Percentiles rank a stretch among this genome's conserved stretches.
Conservation (phyloP, 1,140 invertebrate genomes). For the Lordiphosa clarofinis region DNA sequence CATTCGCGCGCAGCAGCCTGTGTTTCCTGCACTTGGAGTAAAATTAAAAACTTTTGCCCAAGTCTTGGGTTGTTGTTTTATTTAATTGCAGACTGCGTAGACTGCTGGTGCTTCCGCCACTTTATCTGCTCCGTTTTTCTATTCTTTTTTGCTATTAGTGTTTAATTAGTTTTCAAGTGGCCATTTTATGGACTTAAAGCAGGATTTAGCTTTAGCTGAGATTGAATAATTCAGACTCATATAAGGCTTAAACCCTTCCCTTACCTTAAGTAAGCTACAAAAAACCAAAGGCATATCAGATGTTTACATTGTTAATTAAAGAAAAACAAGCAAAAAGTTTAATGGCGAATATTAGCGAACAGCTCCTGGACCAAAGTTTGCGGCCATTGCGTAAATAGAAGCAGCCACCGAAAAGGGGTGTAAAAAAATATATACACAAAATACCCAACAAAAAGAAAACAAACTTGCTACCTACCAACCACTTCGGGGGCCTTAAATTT, state of each 20-base stretch:
- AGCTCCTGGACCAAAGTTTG: conserved; percentile 40
- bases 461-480: conserved; percentile 26
- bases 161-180: conserved; percentile 80
- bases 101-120: conserved; percentile 39
- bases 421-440: conserved; percentile 37
- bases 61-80: conserved; percentile 44
- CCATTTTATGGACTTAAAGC: conserved; percentile 71
- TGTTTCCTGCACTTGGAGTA: conserved; percentile 39
- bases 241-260: conserved; percentile 26
- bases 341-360: conserved; percentile 73
- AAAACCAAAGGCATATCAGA: conserved; percentile 52
- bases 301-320: conserved; percentile 77
- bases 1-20: conserved; percentile 71
- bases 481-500: conserved; percentile 51
- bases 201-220: conserved; percentile 31
- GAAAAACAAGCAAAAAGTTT: conserved; percentile 78
- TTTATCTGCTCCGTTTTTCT: conserved; percentile 36
- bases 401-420: conserved; percentile 54
- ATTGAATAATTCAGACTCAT: conserved; percentile 18
- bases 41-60: conserved; percentile 66
- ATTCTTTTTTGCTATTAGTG: conserved; percentile 66
- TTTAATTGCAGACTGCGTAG: conserved; percentile 31
- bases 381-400: conserved; percentile 74
- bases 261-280: conserved; percentile 63
- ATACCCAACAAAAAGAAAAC: conserved; percentile 16